Conservation (phyloP, 2,797 vertebrate genomes). For the Morelia viridis region DNA sequence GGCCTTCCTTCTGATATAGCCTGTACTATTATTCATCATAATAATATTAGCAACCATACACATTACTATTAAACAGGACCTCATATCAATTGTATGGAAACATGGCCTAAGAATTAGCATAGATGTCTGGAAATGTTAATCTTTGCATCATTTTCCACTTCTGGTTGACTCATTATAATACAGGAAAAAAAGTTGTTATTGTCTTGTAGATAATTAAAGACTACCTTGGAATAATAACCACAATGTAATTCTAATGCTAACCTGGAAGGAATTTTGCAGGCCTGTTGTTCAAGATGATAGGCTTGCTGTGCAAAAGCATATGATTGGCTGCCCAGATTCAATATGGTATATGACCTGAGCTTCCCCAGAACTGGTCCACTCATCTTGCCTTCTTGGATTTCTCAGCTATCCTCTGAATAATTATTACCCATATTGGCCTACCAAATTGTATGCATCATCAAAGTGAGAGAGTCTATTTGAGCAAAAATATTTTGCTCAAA, state of each 20-base stretch:
- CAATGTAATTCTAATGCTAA: background rate
- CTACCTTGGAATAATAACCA: background rate
- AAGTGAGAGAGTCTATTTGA: background rate
- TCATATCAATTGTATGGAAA: background rate
- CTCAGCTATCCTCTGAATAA: background rate
- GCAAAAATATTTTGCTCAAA: too few relatives aligned
- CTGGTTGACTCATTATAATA: background rate
- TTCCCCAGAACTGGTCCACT: background rate
- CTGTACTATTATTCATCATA: background rate
- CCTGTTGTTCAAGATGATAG: background rate
- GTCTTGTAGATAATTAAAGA: background rate
- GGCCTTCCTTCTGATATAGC: background rate
- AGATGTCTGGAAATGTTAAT: background rate
- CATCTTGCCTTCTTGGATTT: background rate
- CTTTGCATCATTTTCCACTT: background rate
- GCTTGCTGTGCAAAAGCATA: background rate
- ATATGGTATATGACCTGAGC: background rate
- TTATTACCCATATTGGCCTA: background rate
- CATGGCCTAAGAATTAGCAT: background rate
- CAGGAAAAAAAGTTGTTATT: background rate
- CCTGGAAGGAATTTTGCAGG: background rate
- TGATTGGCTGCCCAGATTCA: background rate
- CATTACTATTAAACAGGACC: background rate
- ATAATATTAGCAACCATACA: background rate
- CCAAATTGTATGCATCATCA: background rate